Base-by-base conservation (phyloP, 2,888 invertebrate species). In the Melolontha melolontha region DNA sequence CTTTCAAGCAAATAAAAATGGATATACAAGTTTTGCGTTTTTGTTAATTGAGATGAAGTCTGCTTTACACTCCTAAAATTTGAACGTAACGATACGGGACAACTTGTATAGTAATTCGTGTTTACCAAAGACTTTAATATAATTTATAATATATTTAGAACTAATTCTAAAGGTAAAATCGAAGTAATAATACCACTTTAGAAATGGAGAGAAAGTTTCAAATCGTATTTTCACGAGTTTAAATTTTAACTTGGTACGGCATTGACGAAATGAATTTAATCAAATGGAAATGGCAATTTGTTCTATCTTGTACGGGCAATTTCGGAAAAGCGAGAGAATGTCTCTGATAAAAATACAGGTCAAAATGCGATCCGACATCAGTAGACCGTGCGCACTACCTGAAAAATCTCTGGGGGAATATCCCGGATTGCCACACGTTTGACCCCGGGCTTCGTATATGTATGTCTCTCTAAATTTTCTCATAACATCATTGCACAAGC, bases 281-380 rank as follows among this genome's bases (percentile, higher is more conserved):
- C 54, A 54, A 40, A 40, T 54, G 54, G 54, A 54, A 54, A 54
- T 54, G 39, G 54, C 54, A 54, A 54, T 54, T 54, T 54, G 54
- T 54, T 54, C 54, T 40, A 11, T 54, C 54, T 54, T 54, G 34
- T 34, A 54, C 54, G 54, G 54, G 17, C 54, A 54, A 54, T 54
- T 54, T 54, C 40, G 39, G 54, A 39, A 40, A 54, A 54, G 40
- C 40, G 16, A 34, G 34, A 34, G 34, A 34, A 34, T 34, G 34
- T 51, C 14, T 29, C 54, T 40, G 54, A 40, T 54, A 54, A 54
- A 54, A 54, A 54, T 54, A 54, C 40, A 54, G 54, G 54, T 54
- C 54, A 54, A 54, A 40, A 54, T 54, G 40, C 39, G 40, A 54
- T 40, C 40, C 40, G 54, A 54, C 40, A 17, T 54, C 54, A 40